Evolutionary conservation across 2,797 vertebrate genomes (phyloP).

Genomic region (Falco naumanni): DNA sequence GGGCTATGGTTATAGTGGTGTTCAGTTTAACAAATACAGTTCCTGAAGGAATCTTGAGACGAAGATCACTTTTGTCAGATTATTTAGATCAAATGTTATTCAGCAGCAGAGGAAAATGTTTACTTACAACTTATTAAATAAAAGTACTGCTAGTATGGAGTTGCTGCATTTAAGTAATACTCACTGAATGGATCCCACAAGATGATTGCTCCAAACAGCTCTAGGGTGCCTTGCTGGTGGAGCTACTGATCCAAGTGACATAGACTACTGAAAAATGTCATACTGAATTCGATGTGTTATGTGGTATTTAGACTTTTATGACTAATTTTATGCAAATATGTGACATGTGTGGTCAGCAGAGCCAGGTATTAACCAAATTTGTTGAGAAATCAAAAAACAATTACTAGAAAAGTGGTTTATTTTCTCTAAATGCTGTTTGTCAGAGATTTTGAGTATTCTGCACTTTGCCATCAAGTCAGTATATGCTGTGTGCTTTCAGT

Average conservation of each 20-base stretch:
- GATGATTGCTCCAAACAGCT: neutral
- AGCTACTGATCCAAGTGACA: neutral
- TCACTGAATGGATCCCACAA: neutral
- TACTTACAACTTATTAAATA: neutral
- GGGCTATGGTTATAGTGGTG: neutral
- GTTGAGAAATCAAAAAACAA: conserved; percentile 11
- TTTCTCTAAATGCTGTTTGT: neutral
- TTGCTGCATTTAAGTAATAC: neutral
- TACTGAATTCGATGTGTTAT: neutral
- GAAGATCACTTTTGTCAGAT: neutral
- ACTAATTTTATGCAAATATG: neutral
- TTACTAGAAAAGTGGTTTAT: neutral
- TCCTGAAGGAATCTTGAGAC: neutral
- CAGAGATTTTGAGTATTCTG: neutral
- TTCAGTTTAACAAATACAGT: neutral
- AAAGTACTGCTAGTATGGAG: neutral
- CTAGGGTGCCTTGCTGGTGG: neutral
- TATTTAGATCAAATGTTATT: neutral
- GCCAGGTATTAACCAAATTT: neutral
- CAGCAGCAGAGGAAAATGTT: neutral
- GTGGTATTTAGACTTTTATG: neutral
- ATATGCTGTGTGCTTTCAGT: neutral
- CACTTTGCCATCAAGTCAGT: neutral
- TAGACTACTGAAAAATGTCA: neutral
- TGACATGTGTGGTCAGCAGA: neutral